phyloP scores from a whole-genome alignment of 2,113 vertebrate genomes.

The Poeciliopsis occidentalis region DNA sequence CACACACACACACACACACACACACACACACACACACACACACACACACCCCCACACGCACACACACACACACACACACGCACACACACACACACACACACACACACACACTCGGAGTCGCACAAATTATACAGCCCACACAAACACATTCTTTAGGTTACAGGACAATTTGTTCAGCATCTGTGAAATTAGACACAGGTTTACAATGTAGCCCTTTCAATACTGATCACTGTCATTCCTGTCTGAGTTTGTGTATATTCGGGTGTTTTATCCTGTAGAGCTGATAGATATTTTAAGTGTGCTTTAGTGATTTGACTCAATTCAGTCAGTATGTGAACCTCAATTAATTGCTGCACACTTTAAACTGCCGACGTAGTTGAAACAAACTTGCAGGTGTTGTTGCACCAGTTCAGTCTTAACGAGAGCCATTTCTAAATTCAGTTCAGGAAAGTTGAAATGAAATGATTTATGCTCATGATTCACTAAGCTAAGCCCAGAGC shows the following conservation, averaged over 20 bases:
- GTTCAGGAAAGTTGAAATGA: not conserved
- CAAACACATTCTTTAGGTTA: slow-evolving; percentile 62
- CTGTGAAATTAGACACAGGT: slow-evolving; percentile 78
- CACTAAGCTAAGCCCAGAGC: too few species aligned
- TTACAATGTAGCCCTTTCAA: slow-evolving; percentile 73
- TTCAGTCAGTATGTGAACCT: not conserved
- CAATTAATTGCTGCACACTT: not conserved
- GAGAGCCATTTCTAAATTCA: not conserved
- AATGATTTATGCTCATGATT: too few species aligned
- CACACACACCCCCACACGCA: not conserved
- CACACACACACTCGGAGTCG: slow-evolving; percentile 11
- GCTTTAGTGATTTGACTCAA: slow-evolving; percentile 18
- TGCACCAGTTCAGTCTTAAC: not conserved
- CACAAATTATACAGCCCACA: slow-evolving; percentile 57
- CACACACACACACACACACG: too few species aligned
- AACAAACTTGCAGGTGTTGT: not conserved
- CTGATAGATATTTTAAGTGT: not conserved
- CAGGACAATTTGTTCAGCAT: slow-evolving; percentile 77
- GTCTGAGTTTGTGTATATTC: slow-evolving; percentile 13
- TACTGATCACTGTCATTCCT: slow-evolving; percentile 73
- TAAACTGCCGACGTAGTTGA: not conserved
- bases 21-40: slow-evolving; percentile 19
- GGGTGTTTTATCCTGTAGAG: slow-evolving; percentile 11
- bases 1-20: slow-evolving; percentile 22
- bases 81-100: slow-evolving; percentile 12